phyloP scores from a whole-genome alignment of 2,797 vertebrate genomes.

The Potorous gilbertii region DNA sequence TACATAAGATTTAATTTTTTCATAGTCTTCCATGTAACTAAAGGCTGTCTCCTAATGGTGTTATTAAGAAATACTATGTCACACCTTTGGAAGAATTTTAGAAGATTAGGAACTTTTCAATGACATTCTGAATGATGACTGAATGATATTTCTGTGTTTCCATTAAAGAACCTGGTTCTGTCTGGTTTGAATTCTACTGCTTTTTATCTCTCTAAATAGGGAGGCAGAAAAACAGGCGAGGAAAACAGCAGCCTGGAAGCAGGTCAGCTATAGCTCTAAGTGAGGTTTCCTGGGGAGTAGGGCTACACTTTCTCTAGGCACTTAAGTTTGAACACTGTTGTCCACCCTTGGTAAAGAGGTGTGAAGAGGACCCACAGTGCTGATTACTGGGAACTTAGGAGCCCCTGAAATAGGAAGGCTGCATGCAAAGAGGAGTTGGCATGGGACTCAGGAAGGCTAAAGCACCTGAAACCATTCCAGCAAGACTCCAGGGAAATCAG shows the following conservation, averaged over 20 bases:
- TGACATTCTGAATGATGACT: neutral
- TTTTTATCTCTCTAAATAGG: slow-evolving; percentile 1
- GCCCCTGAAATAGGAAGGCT: slow-evolving; percentile 44
- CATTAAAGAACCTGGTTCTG: neutral
- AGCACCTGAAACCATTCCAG: slow-evolving; percentile 22
- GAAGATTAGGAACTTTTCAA: slow-evolving; percentile 1
- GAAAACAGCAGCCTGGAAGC: neutral
- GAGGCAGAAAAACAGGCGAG: neutral
- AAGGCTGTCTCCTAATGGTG: slow-evolving; percentile 12
- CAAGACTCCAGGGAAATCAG: slow-evolving; percentile 43
- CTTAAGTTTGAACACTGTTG: neutral
- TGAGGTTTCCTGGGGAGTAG: neutral
- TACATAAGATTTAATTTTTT: slow-evolving; percentile 27
- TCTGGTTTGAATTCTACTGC: neutral
- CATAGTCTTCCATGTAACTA: neutral
- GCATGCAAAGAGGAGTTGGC: slow-evolving; percentile 21
- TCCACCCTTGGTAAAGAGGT: slow-evolving; percentile 1
- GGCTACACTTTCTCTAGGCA: neutral
- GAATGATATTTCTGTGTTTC: neutral
- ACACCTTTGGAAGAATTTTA: slow-evolving; percentile 10
- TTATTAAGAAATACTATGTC: neutral
- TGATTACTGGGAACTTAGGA: neutral
- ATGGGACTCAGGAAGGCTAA: slow-evolving; percentile 20
- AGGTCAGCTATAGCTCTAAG: neutral
- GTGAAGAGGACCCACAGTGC: neutral